phyloP scores from a whole-genome alignment of 2,113 vertebrate species.

The Bungarus multicinctus region DNA sequence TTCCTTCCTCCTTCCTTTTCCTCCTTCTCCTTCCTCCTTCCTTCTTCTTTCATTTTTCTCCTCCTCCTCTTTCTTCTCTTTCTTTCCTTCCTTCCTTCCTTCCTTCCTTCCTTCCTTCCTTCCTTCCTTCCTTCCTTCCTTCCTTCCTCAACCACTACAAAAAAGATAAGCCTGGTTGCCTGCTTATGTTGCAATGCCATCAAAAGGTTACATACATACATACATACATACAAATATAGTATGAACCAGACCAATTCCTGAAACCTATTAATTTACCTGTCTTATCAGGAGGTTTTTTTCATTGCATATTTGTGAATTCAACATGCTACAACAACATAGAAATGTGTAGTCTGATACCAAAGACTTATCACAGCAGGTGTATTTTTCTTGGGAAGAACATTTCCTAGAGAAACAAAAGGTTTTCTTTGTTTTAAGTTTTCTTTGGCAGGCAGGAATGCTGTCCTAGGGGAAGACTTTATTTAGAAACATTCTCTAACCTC shows the following conservation, averaged over 20 bases:
- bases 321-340: conserved; percentile 39
- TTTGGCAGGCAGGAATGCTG: conserved; percentile 70
- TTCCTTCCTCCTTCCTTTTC: rapidly evolving
- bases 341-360: conserved; percentile 39
- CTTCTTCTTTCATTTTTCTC: too few relatives aligned
- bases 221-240: too few relatives aligned
- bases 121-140: too few relatives aligned
- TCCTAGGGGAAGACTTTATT: conserved; percentile 75
- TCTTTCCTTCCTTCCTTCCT: too few relatives aligned
- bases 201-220: not conserved
- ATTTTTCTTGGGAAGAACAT: conserved; percentile 78
- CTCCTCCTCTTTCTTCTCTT: too few relatives aligned
- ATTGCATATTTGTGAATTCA: conserved; percentile 38
- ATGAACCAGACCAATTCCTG: conserved; percentile 12
- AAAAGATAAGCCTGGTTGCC: not conserved
- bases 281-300: conserved; percentile 30
- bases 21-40: too few relatives aligned
- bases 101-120: too few relatives aligned
- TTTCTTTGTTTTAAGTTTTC: conserved; percentile 68
- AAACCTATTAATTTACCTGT: not conserved
- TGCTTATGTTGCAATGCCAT: not conserved
- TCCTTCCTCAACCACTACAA: not conserved
- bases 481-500: conserved; percentile 73
- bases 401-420: conserved; percentile 74
- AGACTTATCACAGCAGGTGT: conserved; percentile 72